These are phyloP conservation scores for Odobenus rosmarus DNA, from an alignment of 2,113 vertebrate species.

Conservation along the genomic window DNA sequence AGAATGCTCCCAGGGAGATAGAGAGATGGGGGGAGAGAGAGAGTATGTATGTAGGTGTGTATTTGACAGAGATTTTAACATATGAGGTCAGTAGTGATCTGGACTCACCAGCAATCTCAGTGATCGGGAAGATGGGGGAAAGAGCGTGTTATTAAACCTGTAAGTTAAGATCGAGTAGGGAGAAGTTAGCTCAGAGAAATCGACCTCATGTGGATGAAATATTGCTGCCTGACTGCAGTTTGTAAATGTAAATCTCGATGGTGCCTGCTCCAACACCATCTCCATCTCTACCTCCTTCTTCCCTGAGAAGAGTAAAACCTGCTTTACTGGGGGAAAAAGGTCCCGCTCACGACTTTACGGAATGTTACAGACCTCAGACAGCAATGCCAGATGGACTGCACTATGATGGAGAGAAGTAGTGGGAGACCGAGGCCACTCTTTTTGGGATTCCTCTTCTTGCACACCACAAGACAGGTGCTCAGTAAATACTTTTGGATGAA, in stretches of 20 bases:
- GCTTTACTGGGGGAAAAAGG: background rate
- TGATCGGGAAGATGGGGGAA: conserved; percentile 9
- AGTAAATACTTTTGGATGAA: background rate
- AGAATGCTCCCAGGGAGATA: background rate
- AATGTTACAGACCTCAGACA: background rate
- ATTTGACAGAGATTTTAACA: background rate
- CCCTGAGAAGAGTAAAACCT: background rate
- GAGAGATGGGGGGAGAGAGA: background rate
- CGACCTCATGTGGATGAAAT: conserved; percentile 12
- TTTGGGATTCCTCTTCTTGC: background rate
- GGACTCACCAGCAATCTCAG: background rate
- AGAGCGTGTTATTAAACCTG: background rate
- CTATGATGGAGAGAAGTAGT: background rate
- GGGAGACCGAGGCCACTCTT: background rate
- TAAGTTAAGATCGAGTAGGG: conserved; percentile 35
- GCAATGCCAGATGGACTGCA: background rate
- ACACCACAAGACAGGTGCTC: background rate
- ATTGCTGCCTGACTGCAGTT: conserved; percentile 36
- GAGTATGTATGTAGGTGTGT: background rate
- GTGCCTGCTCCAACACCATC: background rate
- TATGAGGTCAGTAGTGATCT: background rate
- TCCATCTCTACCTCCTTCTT: background rate
- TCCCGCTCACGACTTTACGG: background rate
- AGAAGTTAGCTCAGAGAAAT: conserved; percentile 34
- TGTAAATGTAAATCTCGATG: conserved; percentile 27